Evolutionary conservation across 2,888 invertebrate genomes (phyloP), one percentile per base, ranked within the genome.

Genomic region (Cosmia trapezina): DNA sequence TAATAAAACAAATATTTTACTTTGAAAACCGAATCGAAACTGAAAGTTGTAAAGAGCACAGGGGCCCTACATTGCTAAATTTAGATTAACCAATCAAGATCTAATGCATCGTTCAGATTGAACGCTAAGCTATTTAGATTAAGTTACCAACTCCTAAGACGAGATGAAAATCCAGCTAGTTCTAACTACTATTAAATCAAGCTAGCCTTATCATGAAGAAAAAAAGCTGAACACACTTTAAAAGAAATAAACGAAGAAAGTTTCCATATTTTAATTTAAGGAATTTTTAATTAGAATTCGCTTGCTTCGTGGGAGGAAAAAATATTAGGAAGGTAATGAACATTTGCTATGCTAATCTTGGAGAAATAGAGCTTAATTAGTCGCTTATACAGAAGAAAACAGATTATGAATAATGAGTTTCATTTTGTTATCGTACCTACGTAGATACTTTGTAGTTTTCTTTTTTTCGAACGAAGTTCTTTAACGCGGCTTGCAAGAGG

Each of bases 231-330:
- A 74, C 28, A 71, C 22, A 22, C 53, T 63, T 45, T 54, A n/a
- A 11, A 64, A 57, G 37, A 68, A 72, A 78, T 33, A 70, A 68
- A 56, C 37, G 45, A 19, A 59, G 49, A 51, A 70, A 68, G 43
- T 61, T 66, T 59, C 54, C 19, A 67, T 61, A 41, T 41, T 41
- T 76, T 68, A 70, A 63, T 79, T 83, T 61, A 4, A 63, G 49
- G 41, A 68, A 70, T 57, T 78, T 84, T 79, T 73, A 73, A 81
- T 83, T 72, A 83, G 59, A 65, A 54, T 56, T 49, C 45, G 49
- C 59, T 68, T 67, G 53, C 57, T 37, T 66, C 61, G 56, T n/a
- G 19, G 28, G 53, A 56, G 61, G 11, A 64, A 62, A 73, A 83
- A 73, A 37, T 57, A 70, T 22, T 14, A 63, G 4, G 37, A 71